Evolutionary conservation across 2,113 vertebrate genomes (phyloP).

Genomic region (Hippocampus zosterae): DNA sequence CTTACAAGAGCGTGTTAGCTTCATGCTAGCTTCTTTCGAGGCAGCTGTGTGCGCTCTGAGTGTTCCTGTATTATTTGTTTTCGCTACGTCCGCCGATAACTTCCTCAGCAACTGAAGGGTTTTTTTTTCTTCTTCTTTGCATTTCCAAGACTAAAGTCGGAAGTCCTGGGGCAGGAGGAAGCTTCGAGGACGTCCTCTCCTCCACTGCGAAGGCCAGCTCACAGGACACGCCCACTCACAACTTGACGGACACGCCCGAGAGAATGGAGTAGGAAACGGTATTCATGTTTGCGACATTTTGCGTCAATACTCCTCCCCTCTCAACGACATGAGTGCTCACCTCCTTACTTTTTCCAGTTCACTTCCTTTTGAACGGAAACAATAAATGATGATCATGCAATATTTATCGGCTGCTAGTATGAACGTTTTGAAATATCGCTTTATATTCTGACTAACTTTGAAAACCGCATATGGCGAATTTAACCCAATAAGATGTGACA

Average conservation of each 20-base stretch:
- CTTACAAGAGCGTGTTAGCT: no score
- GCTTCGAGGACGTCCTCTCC: constrained; percentile 93
- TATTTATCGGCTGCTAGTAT: not conserved
- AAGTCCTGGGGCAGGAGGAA: constrained; percentile 73
- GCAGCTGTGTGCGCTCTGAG: no score
- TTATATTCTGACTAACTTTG: not conserved
- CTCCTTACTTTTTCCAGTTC: not conserved
- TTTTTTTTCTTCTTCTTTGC: not conserved
- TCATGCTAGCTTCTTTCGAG: no score
- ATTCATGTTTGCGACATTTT: not conserved
- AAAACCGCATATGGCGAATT: not conserved
- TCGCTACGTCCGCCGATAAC: no score
- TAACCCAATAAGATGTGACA: not conserved
- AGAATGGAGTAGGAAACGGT: constrained; percentile 74
- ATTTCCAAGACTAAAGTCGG: constrained; percentile 85
- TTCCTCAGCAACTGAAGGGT: no score
- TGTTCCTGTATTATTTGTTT: no score
- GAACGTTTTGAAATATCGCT: not conserved
- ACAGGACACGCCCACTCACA: constrained; percentile 76
- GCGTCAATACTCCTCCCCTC: constrained; percentile 5
- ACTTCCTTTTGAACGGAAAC: not conserved
- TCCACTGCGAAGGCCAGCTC: constrained; percentile 88
- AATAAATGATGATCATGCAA: not conserved
- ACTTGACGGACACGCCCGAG: constrained; percentile 67
- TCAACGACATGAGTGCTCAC: not conserved